A percentile compares a stretch with the other conserved stretches of the same genome.
phyloP scores from a whole-genome alignment of 1,140 invertebrate genomes.

The Ostrea edulis region DNA sequence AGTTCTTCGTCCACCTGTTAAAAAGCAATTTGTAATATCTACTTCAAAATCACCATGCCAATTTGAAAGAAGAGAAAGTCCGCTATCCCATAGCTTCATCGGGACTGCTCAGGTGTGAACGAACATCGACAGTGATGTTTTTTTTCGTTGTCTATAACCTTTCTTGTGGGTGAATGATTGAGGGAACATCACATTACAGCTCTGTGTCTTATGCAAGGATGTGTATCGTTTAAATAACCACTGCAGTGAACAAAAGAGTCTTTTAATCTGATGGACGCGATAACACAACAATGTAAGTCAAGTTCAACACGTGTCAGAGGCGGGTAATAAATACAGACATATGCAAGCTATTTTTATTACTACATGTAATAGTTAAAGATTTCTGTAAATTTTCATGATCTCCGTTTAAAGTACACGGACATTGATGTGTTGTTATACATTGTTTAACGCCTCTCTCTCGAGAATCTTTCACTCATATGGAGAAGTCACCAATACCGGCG shows the following conservation, averaged over 20 bases:
- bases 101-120: not conserved
- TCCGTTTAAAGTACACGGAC: too few relatives aligned
- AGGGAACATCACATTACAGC: not conserved
- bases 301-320: too few relatives aligned
- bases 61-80: not conserved
- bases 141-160: not conserved
- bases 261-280: not conserved
- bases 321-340: too few relatives aligned
- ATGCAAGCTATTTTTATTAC: too few relatives aligned
- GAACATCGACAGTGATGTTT: not conserved
- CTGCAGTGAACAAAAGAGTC: not conserved
- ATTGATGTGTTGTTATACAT: too few relatives aligned
- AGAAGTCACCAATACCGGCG: too few relatives aligned
- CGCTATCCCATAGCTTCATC: not conserved
- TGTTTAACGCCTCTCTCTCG: too few relatives aligned
- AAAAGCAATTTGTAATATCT: constrained; percentile 5
- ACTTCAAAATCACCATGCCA: not conserved
- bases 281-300: too few relatives aligned
- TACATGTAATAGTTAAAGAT: too few relatives aligned
- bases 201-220: not conserved
- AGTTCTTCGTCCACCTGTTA: constrained; percentile 62
- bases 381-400: too few relatives aligned
- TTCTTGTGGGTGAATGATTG: not conserved
- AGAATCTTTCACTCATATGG: too few relatives aligned
- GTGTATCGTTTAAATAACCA: not conserved